Evolutionary conservation across 1,140 invertebrate genomes (phyloP).

Genomic region (Ceratina australensis): DNA sequence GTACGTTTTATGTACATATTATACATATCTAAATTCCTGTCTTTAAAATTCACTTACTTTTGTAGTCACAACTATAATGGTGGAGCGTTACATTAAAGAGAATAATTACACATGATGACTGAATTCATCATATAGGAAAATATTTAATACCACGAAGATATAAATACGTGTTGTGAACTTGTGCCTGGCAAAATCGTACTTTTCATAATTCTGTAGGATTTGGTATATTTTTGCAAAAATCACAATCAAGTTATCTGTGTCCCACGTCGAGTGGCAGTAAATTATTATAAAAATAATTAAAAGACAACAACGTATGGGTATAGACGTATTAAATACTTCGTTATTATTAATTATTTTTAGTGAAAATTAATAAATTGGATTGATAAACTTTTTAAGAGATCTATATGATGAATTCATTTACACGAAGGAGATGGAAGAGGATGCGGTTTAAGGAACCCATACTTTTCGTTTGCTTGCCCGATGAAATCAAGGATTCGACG

Average conservation of each 20-base stretch:
- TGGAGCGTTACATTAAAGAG: conserved; percentile 44
- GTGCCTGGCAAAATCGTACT: neutral
- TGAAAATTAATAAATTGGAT: conserved; percentile 10
- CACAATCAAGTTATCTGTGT: neutral
- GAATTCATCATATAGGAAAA: conserved; percentile 61
- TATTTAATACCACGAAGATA: conserved; percentile 8
- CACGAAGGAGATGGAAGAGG: conserved; percentile 52
- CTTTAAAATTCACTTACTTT: conserved; percentile 55
- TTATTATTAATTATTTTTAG: neutral
- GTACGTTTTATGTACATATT: conserved; percentile 61
- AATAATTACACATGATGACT: conserved; percentile 46
- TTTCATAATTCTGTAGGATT: neutral
- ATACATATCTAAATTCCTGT: conserved; percentile 57
- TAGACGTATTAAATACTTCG: neutral
- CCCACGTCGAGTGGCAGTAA: conserved; percentile 28
- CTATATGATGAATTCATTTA: conserved; percentile 60
- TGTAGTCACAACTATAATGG: conserved; percentile 43
- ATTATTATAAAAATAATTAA: conserved; percentile 7
- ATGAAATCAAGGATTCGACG: conserved; percentile 40
- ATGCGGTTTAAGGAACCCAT: conserved; percentile 27
- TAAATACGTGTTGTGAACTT: neutral
- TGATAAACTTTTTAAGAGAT: neutral
- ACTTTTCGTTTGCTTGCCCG: conserved; percentile 18
- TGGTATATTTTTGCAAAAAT: neutral
- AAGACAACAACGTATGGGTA: conserved; percentile 4